Evolutionary conservation across 2,797 vertebrate genomes (phyloP).

Genomic region (Epinephelus awoara): DNA sequence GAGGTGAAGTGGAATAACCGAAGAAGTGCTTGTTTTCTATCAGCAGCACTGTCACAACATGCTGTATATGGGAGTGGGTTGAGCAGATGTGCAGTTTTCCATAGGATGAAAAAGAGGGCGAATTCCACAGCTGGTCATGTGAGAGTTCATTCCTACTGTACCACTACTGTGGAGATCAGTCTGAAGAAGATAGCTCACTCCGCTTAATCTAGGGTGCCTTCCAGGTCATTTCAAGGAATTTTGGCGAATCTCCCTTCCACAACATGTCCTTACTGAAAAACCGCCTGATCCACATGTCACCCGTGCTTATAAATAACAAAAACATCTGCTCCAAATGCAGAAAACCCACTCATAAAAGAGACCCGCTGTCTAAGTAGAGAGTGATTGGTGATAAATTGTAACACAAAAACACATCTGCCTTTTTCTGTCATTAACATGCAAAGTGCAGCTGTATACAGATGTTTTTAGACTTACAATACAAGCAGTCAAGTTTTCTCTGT

Average conservation of each 20-base stretch:
- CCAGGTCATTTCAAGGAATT: constrained; percentile 65
- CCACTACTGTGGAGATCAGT: constrained; percentile 41
- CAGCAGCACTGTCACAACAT: constrained; percentile 63
- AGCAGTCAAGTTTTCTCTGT: constrained; percentile 2
- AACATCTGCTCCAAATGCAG: constrained; percentile 55
- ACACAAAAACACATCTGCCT: constrained; percentile 40
- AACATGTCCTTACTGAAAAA: constrained; percentile 53
- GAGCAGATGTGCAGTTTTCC: constrained; percentile 72
- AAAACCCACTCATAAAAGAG: constrained; percentile 64
- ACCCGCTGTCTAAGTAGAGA: constrained; percentile 50
- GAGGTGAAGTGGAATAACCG: neutral
- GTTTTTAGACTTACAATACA: constrained; percentile 20
- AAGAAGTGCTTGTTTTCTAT: constrained; percentile 55
- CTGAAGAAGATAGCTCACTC: constrained; percentile 40
- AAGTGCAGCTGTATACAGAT: constrained; percentile 8
- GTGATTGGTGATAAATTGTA: constrained; percentile 44
- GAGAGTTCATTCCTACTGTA: constrained; percentile 42
- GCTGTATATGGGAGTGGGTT: constrained; percentile 54
- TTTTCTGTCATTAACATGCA: constrained; percentile 17
- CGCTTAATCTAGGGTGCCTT: constrained; percentile 55
- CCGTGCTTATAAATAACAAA: constrained; percentile 55
- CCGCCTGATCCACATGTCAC: constrained; percentile 48
- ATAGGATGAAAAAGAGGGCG: constrained; percentile 66
- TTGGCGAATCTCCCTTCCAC: constrained; percentile 34
- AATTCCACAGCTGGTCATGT: constrained; percentile 66